Evolutionary conservation across 2,888 invertebrate genomes (phyloP).

Genomic region (Xylophagus ater): DNA sequence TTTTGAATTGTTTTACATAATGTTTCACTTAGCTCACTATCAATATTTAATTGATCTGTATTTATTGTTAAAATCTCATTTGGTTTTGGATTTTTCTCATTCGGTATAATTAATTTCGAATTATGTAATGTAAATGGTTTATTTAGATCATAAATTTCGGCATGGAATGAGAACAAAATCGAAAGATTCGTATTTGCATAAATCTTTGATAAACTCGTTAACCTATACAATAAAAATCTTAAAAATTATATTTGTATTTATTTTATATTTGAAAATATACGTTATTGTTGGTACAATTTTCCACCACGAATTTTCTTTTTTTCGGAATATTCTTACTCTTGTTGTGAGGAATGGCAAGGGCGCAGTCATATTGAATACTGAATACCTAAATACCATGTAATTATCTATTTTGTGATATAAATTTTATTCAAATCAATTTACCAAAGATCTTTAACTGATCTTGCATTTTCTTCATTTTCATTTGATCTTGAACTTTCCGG

Average conservation of each 20-base stretch:
- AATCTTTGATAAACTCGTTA: slow-evolving; percentile 16
- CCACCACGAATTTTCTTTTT: slow-evolving; percentile 28
- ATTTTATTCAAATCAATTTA: slow-evolving; percentile 16
- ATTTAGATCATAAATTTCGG: slow-evolving; percentile 23
- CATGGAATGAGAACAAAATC: slow-evolving; percentile 29
- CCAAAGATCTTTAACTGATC: slow-evolving; percentile 22
- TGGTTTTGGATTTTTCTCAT: slow-evolving; percentile 23
- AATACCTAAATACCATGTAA: slow-evolving; percentile 22
- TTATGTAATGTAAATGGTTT: slow-evolving; percentile 4
- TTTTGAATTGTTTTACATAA: slow-evolving; percentile 7
- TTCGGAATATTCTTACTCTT: slow-evolving; percentile 26
- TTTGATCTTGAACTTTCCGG: no score
- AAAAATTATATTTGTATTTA: not conserved
- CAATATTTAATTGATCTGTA: slow-evolving; percentile 17
- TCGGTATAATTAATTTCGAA: slow-evolving; percentile 16
- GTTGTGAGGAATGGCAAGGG: slow-evolving; percentile 28
- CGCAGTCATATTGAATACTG: slow-evolving; percentile 28
- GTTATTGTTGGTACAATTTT: slow-evolving; percentile 27
- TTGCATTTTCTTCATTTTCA: slow-evolving; percentile 8
- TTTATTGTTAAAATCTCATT: slow-evolving; percentile 20
- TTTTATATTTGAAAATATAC: slow-evolving; percentile 19
- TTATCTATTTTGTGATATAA: no score
- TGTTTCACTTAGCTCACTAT: slow-evolving; percentile 4
- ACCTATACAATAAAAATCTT: slow-evolving; percentile 10
- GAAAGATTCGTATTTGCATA: slow-evolving; percentile 24